Evolutionary conservation across 2,888 invertebrate species (phyloP), one percentile per base, ranked within the genome.

Genomic region (Synanthedon tipuliformis): DNA sequence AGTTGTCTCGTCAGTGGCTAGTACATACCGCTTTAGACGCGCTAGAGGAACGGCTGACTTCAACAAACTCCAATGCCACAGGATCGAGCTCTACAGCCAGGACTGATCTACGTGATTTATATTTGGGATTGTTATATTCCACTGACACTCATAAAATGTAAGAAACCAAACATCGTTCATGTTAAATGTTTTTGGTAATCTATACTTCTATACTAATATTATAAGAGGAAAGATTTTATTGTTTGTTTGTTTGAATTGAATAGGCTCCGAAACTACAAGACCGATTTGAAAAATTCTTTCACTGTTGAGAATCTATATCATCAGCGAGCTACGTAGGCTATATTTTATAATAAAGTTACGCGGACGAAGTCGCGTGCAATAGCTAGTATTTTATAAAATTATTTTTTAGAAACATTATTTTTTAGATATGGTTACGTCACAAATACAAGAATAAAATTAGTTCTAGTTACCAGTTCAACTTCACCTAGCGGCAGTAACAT

Each of bases 81-180:
- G 87, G 83, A 23, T 74, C 89, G 40, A 89, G 89, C 63, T 89
- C 90, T 23, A 83, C 90, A 0, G 66, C 85, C 0, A 72, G 86
- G 4, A 91, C 92, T 55, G 97, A 98, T 73, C 87, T 94, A 41
- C 88, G 96, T 58, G 98, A 98, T 75, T 88, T 97, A 3, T 98
- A 97, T 76, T 88, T 98, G 54, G 98, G 98, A 27, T 85, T 96
- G 59, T 88, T 98, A 7, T 96, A 96, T 80, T 95, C 97, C 0
- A 95, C 97, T 7, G 98, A 98, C 86, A 96, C 96, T 60, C 96
- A 97, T 81, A 97, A 97, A 91, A 95, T 98, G 97, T 97, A 90
- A 69, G 77, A 18, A 49, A 12, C 3, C 12, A 18, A 7, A 18
- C 49, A 49, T 3, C n/a, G n/a, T 34, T 34, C 13, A 1, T 45